Percentiles rank a stretch among this genome's conserved stretches.
Conservation (phyloP, 1,140 invertebrate genomes). For the Drosophila erecta region DNA sequence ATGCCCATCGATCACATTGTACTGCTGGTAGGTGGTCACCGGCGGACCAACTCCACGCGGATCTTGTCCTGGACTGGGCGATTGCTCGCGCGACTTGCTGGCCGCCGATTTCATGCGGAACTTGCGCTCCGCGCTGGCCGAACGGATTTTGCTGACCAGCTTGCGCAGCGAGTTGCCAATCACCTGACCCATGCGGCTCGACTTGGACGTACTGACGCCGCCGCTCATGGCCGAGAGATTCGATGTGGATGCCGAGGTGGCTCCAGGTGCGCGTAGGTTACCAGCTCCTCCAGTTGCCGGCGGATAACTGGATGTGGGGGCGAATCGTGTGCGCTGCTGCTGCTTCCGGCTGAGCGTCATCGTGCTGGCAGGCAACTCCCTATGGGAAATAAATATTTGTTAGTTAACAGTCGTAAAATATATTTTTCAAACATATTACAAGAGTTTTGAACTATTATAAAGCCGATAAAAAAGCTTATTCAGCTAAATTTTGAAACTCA, state of each 20-base stretch:
- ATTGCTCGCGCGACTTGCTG: constrained; percentile 82
- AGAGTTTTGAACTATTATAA: too few species aligned
- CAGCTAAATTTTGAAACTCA: too few species aligned
- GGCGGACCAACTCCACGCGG: constrained; percentile 15
- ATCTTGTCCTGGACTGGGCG: constrained; percentile 86
- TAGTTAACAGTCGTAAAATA: neutral
- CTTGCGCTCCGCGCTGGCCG: constrained; percentile 90
- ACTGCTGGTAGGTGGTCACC: constrained; percentile 87
- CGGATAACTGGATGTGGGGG: constrained; percentile 85
- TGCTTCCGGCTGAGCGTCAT: constrained; percentile 86
- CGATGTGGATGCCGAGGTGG: constrained; percentile 62
- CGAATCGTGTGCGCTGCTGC: constrained; percentile 89
- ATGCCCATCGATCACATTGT: constrained; percentile 87
- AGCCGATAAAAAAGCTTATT: too few species aligned
- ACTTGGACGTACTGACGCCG: constrained; percentile 46
- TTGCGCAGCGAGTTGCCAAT: constrained; percentile 91
- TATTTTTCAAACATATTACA: too few species aligned
- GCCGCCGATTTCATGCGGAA: constrained; percentile 86
- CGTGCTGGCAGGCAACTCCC: constrained; percentile 49
- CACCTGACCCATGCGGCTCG: constrained; percentile 85
- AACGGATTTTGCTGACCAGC: constrained; percentile 91
- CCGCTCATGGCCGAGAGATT: constrained; percentile 67
- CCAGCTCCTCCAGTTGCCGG: constrained; percentile 73
- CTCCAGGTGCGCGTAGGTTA: constrained; percentile 36
- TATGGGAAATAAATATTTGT: neutral